Conservation (phyloP, 2,888 invertebrate genomes). For the Craniophora ligustri region DNA sequence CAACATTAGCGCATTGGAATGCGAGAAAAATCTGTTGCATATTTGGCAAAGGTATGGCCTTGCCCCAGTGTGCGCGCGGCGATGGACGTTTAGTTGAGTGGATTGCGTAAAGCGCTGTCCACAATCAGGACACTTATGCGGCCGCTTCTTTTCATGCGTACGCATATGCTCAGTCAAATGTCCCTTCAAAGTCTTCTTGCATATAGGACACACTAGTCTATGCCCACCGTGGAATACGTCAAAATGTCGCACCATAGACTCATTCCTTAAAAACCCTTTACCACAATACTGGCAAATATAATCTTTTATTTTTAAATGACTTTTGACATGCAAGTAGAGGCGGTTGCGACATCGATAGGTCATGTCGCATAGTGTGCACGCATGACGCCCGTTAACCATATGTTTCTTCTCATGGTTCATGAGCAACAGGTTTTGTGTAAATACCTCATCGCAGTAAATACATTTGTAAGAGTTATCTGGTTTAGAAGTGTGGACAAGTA, state of each 20-base stretch:
- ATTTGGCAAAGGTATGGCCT: slow-evolving; percentile 95
- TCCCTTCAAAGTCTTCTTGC: slow-evolving; percentile 94
- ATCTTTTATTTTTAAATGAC: slow-evolving; percentile 93
- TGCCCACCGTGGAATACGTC: slow-evolving; percentile 93
- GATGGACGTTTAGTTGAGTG: slow-evolving; percentile 95
- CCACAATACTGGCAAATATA: slow-evolving; percentile 94
- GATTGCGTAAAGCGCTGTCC: slow-evolving; percentile 94
- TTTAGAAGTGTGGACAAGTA: slow-evolving; percentile 91
- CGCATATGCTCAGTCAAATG: slow-evolving; percentile 95
- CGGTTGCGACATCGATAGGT: slow-evolving; percentile 91
- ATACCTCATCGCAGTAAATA: slow-evolving; percentile 88
- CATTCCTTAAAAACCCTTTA: slow-evolving; percentile 92
- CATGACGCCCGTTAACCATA: slow-evolving; percentile 91
- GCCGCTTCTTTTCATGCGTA: slow-evolving; percentile 92
- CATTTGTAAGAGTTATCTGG: slow-evolving; percentile 88
- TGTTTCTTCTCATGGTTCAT: slow-evolving; percentile 93
- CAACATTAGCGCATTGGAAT: slow-evolving; percentile 94
- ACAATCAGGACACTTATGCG: slow-evolving; percentile 93
- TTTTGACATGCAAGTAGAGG: slow-evolving; percentile 90
- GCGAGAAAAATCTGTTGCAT: slow-evolving; percentile 93
- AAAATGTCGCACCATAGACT: slow-evolving; percentile 93
- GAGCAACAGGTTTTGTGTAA: slow-evolving; percentile 67
- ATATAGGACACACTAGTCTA: slow-evolving; percentile 93
- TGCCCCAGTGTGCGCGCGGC: slow-evolving; percentile 94
- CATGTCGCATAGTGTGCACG: slow-evolving; percentile 91